Percentiles rank a stretch among this genome's conserved stretches.
Evolutionary conservation across 2,113 vertebrate genomes (phyloP).

Genomic region (Nothoprocta perdicaria): DNA sequence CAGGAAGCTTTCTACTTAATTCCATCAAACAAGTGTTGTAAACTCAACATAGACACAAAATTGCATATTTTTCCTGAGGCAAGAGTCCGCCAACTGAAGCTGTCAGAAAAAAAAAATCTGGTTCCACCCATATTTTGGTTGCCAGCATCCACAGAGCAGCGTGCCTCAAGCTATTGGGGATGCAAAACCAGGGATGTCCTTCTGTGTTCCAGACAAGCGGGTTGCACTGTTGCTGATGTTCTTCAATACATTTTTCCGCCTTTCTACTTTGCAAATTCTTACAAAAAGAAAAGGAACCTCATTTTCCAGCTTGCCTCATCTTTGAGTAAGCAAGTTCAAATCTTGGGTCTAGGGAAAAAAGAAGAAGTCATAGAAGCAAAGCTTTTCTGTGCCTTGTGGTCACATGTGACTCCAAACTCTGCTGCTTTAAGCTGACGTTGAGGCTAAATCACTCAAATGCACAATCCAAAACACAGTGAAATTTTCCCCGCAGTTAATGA

Average conservation of each 20-base stretch:
- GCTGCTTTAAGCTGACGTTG: not conserved
- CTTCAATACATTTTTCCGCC: not conserved
- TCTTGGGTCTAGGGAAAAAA: slow-evolving; percentile 8
- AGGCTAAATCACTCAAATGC: slow-evolving; percentile 50
- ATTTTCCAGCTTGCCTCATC: not conserved
- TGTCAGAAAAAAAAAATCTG: not conserved
- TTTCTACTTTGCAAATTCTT: not conserved
- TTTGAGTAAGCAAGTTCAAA: not conserved
- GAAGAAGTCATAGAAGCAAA: not conserved
- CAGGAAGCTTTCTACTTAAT: not conserved
- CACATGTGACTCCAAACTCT: slow-evolving; percentile 15
- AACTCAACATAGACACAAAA: not conserved
- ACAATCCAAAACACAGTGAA: slow-evolving; percentile 61
- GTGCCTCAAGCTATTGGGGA: not conserved
- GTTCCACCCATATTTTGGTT: not conserved
- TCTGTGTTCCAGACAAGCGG: not conserved
- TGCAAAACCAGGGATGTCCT: not conserved
- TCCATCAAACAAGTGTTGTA: not conserved
- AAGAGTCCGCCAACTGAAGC: not conserved
- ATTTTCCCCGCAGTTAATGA: slow-evolving; percentile 59
- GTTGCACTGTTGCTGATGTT: not conserved
- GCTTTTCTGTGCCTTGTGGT: not conserved
- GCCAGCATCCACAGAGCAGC: not conserved
- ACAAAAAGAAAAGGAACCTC: not conserved
- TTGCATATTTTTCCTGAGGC: not conserved